A percentile compares a stretch with the other conserved stretches of the same genome.
Evolutionary conservation across 2,113 vertebrate species (phyloP).

Genomic region (Pionites leucogaster): DNA sequence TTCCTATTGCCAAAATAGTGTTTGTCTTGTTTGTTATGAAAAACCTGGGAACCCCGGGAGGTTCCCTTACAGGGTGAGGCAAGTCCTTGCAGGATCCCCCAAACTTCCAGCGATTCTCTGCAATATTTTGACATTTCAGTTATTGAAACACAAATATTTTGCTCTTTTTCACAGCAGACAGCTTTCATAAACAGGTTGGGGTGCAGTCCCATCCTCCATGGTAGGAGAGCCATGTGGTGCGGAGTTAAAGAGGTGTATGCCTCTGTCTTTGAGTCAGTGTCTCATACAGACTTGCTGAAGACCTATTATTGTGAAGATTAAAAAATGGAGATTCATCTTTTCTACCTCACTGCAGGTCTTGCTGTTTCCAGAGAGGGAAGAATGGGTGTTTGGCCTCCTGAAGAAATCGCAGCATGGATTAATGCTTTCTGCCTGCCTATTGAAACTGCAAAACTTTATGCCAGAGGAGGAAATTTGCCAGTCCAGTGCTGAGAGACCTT

Average conservation of each 20-base stretch:
- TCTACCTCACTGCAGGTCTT: background rate
- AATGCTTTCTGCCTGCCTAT: background rate
- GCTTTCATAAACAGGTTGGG: background rate
- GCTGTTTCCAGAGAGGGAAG: background rate
- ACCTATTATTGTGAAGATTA: background rate
- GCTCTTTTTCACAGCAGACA: background rate
- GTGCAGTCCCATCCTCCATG: background rate
- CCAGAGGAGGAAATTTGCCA: background rate
- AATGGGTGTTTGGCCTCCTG: background rate
- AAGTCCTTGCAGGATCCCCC: background rate
- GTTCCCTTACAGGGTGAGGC: background rate
- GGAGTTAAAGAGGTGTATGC: background rate
- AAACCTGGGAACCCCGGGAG: background rate
- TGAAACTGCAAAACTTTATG: background rate
- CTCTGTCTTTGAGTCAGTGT: background rate
- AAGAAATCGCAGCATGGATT: background rate
- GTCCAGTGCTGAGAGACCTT: background rate
- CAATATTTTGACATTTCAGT: background rate
- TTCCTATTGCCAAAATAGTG: background rate
- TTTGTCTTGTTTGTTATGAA: background rate
- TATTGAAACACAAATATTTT: background rate
- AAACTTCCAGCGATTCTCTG: background rate
- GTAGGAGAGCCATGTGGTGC: background rate
- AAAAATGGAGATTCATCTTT: background rate
- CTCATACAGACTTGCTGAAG: background rate